Evolutionary conservation across 2,113 vertebrate species (phyloP), one percentile per base, ranked within the genome.

Genomic region (Brachirus orientalis): DNA sequence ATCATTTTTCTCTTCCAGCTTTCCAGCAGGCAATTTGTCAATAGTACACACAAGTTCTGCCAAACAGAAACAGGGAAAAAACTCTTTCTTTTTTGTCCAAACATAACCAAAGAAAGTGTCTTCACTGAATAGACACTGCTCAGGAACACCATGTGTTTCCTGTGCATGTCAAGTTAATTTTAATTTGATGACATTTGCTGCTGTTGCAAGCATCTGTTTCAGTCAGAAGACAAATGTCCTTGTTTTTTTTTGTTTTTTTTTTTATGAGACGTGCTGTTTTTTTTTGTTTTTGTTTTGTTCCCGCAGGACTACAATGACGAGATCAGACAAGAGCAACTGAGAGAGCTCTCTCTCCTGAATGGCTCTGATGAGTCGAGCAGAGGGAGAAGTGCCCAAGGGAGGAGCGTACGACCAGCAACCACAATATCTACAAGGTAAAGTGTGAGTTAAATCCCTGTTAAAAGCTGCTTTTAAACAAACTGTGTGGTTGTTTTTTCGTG

Each of bases 231-330:
- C 72, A 81, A 83, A 87, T 83, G 51, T 65, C 61, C 60, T 54
- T 78, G 37, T 77, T 61, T 79, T 61, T 59, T 40, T 22, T 18
- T 54, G 18, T 51, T 63, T 44, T 63, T 72, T 60, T 28, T 14
- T 41, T 19, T 28, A 45, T 37, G 55, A 87, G 45, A 77, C 58
- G 7, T 71, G 50, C 47, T 75, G 46, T 52, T 18, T 63, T 82
- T 79, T n/a, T n/a, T n/a, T n/a, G n/a, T 51, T 63, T 44, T 63
- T 72, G 57, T 28, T 14, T 80, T 54, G 78, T 43, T 72, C 59
- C 88, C 85, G 17, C 79, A 99, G 98, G 98, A 99, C 88, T 99
- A 99, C 81, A 99, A 99, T 70, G 98, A 99, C 85, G 96, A 99
- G 92, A 99, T 99, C 85, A 96, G 98, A 68, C 98, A 99, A 87